These are phyloP conservation scores for Apomyelois bistriatella DNA, from an alignment of 2,888 invertebrate genomes.

Conservation along the genomic window DNA sequence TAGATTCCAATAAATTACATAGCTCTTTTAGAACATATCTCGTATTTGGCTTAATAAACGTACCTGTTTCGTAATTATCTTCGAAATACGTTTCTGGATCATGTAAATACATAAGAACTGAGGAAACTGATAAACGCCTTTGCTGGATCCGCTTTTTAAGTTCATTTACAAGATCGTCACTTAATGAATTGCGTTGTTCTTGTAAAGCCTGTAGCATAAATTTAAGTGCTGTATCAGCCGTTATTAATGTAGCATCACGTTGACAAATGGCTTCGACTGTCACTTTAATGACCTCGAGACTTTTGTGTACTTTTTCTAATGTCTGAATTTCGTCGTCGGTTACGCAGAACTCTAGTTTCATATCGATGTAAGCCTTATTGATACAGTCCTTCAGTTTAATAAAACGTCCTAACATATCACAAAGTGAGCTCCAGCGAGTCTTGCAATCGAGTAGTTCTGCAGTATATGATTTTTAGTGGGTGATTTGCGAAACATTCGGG, in stretches of 20 bases:
- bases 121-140: background rate
- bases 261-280: background rate
- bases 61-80: background rate
- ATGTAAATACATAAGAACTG: background rate
- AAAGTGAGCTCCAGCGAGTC: conserved; percentile 9
- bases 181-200: background rate
- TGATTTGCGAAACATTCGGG: conserved; percentile 1
- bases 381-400: background rate
- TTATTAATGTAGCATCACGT: background rate
- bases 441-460: conserved; percentile 12
- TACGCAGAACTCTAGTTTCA: background rate
- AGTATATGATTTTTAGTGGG: conserved; percentile 8
- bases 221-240: background rate
- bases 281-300: background rate
- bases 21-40: background rate
- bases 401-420: background rate
- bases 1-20: background rate
- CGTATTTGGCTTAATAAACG: background rate
- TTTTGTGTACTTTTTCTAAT: background rate
- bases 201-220: background rate
- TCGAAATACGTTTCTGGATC: background rate
- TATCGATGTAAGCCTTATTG: background rate
- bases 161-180: background rate
- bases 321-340: background rate
- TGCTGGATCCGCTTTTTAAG: background rate